Evolutionary conservation across 2,113 vertebrate species (phyloP), one percentile per base, ranked within the genome.

Genomic region (Catagonus wagneri): DNA sequence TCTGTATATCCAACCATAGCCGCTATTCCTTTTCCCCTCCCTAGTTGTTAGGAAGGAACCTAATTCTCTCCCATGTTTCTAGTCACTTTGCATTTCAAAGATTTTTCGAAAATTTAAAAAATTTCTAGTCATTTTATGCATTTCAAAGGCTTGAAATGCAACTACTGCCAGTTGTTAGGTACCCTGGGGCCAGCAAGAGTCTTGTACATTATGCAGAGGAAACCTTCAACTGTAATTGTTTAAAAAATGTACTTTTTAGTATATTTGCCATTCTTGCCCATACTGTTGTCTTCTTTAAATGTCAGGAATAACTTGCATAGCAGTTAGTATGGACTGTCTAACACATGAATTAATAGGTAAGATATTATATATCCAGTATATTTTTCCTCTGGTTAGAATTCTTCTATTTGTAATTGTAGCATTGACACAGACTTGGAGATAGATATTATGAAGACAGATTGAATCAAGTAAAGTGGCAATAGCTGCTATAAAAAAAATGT

Each of bases 351-450:
- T 83, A 78, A 61, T 63, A 72, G 74, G 20, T 68, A 61, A 56
- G 65, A 66, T 66, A 36, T 44, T 71, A 19, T 50, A 20, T 90
- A 71, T 75, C 8, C 22, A 93, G 27, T 65, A 4, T 87, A 3
- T 39, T 90, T 95, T 83, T 54, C 74, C 76, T 69, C 79, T 79
- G 52, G 2, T 60, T 58, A 61, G n/a, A 44, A 69, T 93, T 72
- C 85, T 96, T 54, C 56, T 96, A 3, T 44, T 94, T 96, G 13
- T 93, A 66, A 91, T 14, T 61, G 16, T 54, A 27, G 3, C 36
- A 32, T 29, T 79, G 69, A 65, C 61, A 56, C 80, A 80, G 19
- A 78, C 52, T 94, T 72, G 39, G 29, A 69, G 56, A 34, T 65
- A 76, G 36, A 61, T 69, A 65, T n/a, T 76, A 20, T 36, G 23